Evolutionary conservation across 2,113 vertebrate genomes (phyloP).

Genomic region (Neolamprologus tretocephalus): DNA sequence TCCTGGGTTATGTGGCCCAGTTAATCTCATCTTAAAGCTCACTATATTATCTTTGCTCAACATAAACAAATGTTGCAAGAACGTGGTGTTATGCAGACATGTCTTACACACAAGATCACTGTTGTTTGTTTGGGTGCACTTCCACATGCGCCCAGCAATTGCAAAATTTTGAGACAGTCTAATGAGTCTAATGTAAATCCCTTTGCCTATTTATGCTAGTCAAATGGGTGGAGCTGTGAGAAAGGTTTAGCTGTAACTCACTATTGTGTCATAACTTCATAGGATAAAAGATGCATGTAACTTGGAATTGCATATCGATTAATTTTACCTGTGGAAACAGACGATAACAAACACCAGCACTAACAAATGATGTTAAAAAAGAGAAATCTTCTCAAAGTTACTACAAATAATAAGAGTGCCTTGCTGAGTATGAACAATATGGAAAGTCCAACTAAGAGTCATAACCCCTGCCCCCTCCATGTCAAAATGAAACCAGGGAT

Average conservation of each 20-base stretch:
- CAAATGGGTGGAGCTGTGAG: not conserved
- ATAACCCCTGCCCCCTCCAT: not conserved
- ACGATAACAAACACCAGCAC: not conserved
- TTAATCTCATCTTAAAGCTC: not conserved
- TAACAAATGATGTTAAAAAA: not conserved
- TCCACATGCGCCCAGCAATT: not conserved
- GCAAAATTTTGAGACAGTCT: not conserved
- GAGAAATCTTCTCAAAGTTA: not conserved
- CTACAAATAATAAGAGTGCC: not conserved
- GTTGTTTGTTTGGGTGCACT: not conserved
- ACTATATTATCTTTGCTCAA: not conserved
- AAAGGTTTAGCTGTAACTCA: not conserved
- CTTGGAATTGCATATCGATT: not conserved
- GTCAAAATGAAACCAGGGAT: not conserved
- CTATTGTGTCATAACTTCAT: not conserved
- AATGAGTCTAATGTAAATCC: not conserved
- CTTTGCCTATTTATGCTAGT: not conserved
- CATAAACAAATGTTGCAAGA: not conserved
- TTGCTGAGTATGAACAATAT: not conserved
- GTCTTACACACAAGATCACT: not conserved
- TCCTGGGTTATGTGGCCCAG: not conserved
- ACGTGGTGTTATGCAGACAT: not conserved
- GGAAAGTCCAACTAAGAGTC: not conserved
- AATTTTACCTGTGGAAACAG: not conserved
- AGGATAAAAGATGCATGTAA: not conserved